Conservation (phyloP, 2,888 invertebrate species). For the Diarsia dahlii region DNA sequence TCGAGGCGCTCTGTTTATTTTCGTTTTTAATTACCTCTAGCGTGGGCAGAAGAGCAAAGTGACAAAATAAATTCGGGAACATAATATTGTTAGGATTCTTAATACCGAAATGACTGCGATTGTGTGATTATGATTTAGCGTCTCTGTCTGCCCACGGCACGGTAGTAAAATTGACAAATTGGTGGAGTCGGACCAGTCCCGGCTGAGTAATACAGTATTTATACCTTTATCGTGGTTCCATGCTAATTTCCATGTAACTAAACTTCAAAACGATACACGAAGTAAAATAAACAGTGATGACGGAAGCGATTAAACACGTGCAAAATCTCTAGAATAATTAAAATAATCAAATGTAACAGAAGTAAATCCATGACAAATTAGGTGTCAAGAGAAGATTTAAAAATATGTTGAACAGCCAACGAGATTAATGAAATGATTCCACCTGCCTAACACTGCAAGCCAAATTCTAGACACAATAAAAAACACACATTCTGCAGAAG, state of each 20-base stretch:
- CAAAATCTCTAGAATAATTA: constrained; percentile 53
- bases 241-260: constrained; percentile 67
- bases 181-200: constrained; percentile 70
- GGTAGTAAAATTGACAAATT: constrained; percentile 79
- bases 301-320: constrained; percentile 49
- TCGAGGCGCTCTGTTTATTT: constrained; percentile 90
- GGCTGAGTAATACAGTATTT: constrained; percentile 73
- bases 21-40: constrained; percentile 90
- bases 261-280: constrained; percentile 53
- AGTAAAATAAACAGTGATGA: constrained; percentile 52
- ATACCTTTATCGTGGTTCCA: constrained; percentile 70
- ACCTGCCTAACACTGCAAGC: constrained; percentile 33
- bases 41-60: constrained; percentile 86
- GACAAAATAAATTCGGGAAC: constrained; percentile 84
- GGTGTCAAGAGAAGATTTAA: constrained; percentile 57
- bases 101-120: constrained; percentile 67
- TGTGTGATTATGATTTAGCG: constrained; percentile 79
- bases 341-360: constrained; percentile 51
- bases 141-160: constrained; percentile 71
- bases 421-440: constrained; percentile 60
- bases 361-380: constrained; percentile 55
- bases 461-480: constrained; percentile 60
- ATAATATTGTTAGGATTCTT: constrained; percentile 72
- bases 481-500: constrained; percentile 49
- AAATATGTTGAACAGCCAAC: constrained; percentile 60